Evolutionary conservation across 2,888 invertebrate genomes (phyloP), one percentile per base, ranked within the genome.

Genomic region (Theodoxus fluviatilis): DNA sequence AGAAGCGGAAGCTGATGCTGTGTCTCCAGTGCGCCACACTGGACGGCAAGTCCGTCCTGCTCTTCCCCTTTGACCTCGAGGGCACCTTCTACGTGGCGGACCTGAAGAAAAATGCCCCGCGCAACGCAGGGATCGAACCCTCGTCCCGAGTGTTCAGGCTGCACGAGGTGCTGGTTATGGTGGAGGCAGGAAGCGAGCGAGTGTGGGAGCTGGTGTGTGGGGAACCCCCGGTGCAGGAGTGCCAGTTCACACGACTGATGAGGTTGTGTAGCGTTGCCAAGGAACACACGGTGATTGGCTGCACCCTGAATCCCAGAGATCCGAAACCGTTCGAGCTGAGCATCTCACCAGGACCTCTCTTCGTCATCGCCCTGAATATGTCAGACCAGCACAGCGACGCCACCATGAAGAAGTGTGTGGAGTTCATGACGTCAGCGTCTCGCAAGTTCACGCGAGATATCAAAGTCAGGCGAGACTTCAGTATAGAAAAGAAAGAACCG

Each of bases 71-170:
- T 70, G 79, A 80, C 25, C 70, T 75, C 0, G 70, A 66, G 3
- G 80, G 81, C 3, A 71, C 71, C 15, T 80, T 81, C 55, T 80
- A 80, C 68, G 72, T 81, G 33, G 74, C 79, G 31, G 79, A 81
- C 61, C 72, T 69, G 18, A 75, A 75, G 67, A 73, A 74, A 37
- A 67, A 73, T 22, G 70, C 69, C 35, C 74, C 78, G 3, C 79
- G 76, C 74, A 69, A 49, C 37, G n/a, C n/a, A n/a, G 57, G 70
- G 47, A 68, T 72, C 15, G 78, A 80, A 12, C 72, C 73, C 38
- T 69, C 74, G 59, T 73, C 78, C 3, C 75, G 70, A 55, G 78
- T 76, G 4, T 76, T 78, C 59, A 76, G 73, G 3, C 43, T 70
- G 6, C 35, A 57, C 12, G 52, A 52, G 9, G 22, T 68, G 18